Base-by-base conservation (phyloP, 2,113 vertebrate species). In the Typhlomys cinereus region DNA sequence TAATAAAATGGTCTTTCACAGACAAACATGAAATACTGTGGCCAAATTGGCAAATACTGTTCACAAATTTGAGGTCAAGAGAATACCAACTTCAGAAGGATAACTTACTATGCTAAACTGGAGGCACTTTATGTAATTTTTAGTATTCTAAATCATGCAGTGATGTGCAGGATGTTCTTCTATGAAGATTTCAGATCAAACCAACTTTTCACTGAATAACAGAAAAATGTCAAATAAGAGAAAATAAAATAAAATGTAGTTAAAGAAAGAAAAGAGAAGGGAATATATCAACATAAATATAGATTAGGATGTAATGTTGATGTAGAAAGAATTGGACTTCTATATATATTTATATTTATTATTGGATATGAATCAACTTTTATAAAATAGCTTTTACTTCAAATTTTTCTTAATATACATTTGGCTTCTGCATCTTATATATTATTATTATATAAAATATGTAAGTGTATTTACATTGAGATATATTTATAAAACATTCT, bases 261-360 rank as follows among this genome's bases (percentile, higher is more conserved):
- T 78, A 39, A 48, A n/a, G n/a, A 84, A 76, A 57, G 57, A 85
- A 54, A 52, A 75, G 21, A 57, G 6, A 73, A 87, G 5, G 46
- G 29, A 69, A 27, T 73, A 64, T 18, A 17, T 88, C 44, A 80
- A 15, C 12, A 39, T 82, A 50, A 10, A 48, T 36, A 14, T 18
- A 66, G 29, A 34, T 59, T 23, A 7, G 54, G 44, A 84, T 66
- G 31, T n/a, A 62, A 31, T 21, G 5, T 39, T 62, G 69, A 73
- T 18, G 23, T 70, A 31, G 71, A 39, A 79, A 80, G 78, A 25
- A 62, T 84, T 17, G 86, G 27, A 94, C 93, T 94, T 91, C 41
- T 29, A 31, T 57, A 46, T 91, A 92, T 73, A 20, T 10, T 46
- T 29, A 31, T 57, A 46, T 91, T 94, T 73, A 20, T 10, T 73